Conservation (phyloP, 2,797 vertebrate genomes). For the Onychomys leucogaster region DNA sequence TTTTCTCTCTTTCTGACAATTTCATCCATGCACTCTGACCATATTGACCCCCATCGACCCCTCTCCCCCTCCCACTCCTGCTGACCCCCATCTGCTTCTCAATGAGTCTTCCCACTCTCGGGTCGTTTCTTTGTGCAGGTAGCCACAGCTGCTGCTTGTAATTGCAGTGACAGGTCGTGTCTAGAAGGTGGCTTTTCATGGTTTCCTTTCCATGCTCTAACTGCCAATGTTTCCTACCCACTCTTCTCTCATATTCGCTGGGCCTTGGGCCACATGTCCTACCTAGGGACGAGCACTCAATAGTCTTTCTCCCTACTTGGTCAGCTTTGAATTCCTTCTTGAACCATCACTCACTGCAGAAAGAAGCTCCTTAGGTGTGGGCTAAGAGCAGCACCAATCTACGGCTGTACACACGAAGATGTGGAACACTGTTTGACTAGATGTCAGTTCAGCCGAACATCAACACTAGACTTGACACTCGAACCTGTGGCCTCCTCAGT, state of each 20-base stretch:
- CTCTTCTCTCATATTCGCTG: background rate
- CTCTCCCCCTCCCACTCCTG: background rate
- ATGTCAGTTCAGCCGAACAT: background rate
- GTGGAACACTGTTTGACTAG: background rate
- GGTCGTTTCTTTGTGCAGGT: background rate
- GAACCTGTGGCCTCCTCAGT: background rate
- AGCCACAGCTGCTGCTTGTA: background rate
- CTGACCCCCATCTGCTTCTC: background rate
- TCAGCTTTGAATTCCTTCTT: background rate
- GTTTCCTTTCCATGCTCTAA: background rate
- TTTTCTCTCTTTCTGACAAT: background rate
- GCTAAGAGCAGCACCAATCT: background rate
- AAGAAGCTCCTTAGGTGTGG: background rate
- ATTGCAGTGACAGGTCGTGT: too few species aligned
- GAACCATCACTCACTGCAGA: background rate
- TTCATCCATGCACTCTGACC: background rate
- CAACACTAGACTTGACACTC: background rate
- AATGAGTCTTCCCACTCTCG: rapidly evolving
- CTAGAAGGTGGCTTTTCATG: background rate
- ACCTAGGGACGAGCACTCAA: background rate
- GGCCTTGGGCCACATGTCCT: background rate
- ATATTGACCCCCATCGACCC: background rate
- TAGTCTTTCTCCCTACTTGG: background rate
- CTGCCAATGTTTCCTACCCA: background rate
- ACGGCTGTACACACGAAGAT: background rate